A percentile compares a stretch with the other conserved stretches of the same genome.
phyloP scores from a whole-genome alignment of 2,797 vertebrate species.

The Monodelphis domestica region DNA sequence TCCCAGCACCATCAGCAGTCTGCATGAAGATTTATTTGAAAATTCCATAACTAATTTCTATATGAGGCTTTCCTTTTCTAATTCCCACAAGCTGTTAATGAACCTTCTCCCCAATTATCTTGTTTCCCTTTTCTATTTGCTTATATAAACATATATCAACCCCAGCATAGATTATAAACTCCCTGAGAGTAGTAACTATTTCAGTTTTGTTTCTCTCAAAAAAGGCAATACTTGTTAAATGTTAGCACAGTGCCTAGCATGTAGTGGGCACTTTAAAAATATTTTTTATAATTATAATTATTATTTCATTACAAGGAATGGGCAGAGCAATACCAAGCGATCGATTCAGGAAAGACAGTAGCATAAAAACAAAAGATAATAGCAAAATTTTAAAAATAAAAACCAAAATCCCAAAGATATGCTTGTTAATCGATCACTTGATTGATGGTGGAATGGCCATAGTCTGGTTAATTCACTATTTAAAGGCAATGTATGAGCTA shows the following conservation, averaged over 20 bases:
- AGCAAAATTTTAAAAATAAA: neutral
- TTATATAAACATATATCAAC: neutral
- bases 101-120: neutral
- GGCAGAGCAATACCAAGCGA: neutral
- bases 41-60: neutral
- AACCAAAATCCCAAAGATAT: neutral
- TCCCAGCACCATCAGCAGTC: neutral
- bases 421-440: neutral
- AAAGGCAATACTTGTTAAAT: neutral
- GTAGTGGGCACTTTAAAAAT: neutral
- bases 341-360: neutral
- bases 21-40: neutral
- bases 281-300: no score
- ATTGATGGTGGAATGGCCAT: neutral
- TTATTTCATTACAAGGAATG: neutral
- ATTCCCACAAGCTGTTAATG: neutral
- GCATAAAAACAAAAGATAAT: neutral
- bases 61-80: neutral
- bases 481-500: constrained; percentile 37
- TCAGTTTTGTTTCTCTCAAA: neutral
- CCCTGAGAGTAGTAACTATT: neutral
- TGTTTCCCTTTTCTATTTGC: neutral
- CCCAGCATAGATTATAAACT: neutral
- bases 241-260: neutral
- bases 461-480: neutral